Base-by-base conservation (phyloP, 2,113 vertebrate genomes). In the Gymnogyps californianus region DNA sequence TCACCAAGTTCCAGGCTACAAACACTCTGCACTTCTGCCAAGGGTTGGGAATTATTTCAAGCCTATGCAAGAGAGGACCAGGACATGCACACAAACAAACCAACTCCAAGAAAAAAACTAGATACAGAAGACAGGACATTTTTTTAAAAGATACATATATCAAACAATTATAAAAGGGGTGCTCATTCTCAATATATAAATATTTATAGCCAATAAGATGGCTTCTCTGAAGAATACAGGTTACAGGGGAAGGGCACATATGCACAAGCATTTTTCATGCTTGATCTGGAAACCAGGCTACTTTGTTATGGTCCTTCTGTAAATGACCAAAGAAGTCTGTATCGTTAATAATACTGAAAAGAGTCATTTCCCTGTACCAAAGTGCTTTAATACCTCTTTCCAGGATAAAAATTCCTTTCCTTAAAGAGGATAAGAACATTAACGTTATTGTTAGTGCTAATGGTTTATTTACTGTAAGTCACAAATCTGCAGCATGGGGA, bases 351-450 rank as follows among this genome's bases (percentile, higher is more conserved):
- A 92, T 42, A 70, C 32, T 28, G 52, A 85, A 79, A 36, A 65
- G 69, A 76, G 40, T 47, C 0, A 89, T 78, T 87, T 70, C 14
- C 47, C 20, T 78, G 67, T 20, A 82, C 64, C 52, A 72, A 66
- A 92, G 84, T 66, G 42, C 61, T 74, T 78, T 92, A 87, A 90
- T 89, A 49, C 1, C 4, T 47, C 64, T 81, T 93, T 71, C 42
- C 55, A 92, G 83, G 59, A 95, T 72, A 90, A 93, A 93, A 94
- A 95, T 89, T 92, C 75, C 92, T 93, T 94, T 93, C 87, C 42
- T 90, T 70, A 74, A 86, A 86, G 78, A 90, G n/a, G 36, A 28
- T 90, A 89, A 95, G 90, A 74, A 80, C 62, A 95, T 85, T 91
- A 79, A 65, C 26, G 1, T 80, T 80, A 88, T 49, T 90, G 87